Conservation (phyloP, 2,797 vertebrate genomes). For the Xyrichtys novacula region DNA sequence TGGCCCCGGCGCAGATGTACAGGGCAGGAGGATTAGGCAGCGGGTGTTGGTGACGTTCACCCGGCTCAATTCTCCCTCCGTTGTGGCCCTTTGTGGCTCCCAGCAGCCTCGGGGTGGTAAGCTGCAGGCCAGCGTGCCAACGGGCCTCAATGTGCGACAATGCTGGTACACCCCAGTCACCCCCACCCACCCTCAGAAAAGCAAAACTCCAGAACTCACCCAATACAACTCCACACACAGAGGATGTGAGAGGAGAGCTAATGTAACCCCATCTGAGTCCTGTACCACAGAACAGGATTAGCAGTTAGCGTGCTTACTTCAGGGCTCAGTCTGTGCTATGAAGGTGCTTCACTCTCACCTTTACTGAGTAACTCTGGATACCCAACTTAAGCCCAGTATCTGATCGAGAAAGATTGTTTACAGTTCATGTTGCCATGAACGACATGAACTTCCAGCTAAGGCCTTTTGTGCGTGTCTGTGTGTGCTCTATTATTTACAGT, state of each 20-base stretch:
- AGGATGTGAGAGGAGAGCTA: slow-evolving; percentile 91
- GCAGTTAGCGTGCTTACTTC: background rate
- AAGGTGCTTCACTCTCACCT: background rate
- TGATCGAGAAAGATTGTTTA: no score
- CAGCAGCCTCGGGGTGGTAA: slow-evolving; percentile 87
- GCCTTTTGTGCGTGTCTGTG: no score
- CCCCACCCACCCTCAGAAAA: background rate
- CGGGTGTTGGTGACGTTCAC: slow-evolving; percentile 84
- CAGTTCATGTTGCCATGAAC: no score
- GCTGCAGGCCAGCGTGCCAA: slow-evolving; percentile 81
- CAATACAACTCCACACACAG: slow-evolving; percentile 77
- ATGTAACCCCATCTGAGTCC: slow-evolving; percentile 72
- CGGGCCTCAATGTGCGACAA: slow-evolving; percentile 90
- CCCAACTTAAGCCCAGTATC: background rate
- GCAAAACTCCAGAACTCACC: slow-evolving; percentile 5
- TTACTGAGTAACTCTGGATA: background rate
- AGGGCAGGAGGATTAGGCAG: slow-evolving; percentile 92
- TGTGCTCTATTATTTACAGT: no score
- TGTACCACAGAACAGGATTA: slow-evolving; percentile 33
- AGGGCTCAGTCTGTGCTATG: background rate
- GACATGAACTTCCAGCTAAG: no score
- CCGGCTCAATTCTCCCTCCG: slow-evolving; percentile 83
- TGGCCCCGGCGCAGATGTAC: slow-evolving; percentile 89
- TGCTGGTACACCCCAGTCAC: slow-evolving; percentile 65
- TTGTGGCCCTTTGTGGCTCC: slow-evolving; percentile 85